phyloP scores from a whole-genome alignment of 2,797 vertebrate species.

The Scolopax bukidnonensis region DNA sequence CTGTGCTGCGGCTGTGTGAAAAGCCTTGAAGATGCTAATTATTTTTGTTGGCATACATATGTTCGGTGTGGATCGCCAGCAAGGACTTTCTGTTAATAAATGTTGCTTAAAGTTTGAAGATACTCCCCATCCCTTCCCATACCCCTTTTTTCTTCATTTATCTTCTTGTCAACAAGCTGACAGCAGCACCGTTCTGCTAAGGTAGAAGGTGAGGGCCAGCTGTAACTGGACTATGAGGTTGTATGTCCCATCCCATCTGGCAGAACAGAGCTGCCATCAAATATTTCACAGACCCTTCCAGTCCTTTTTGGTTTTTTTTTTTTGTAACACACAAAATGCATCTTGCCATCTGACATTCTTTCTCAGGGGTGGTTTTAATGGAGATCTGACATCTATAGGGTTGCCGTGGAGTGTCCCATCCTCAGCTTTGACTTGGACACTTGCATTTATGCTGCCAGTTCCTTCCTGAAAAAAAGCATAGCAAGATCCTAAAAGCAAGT shows the following conservation, averaged over 20 bases:
- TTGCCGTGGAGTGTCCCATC: not conserved
- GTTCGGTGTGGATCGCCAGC: constrained; percentile 8
- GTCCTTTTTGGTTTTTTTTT: not conserved
- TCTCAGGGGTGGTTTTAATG: not conserved
- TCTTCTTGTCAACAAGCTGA: not conserved
- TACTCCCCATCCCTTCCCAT: not conserved
- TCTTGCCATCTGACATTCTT: not conserved
- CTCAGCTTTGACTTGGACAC: not conserved
- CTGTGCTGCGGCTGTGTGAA: constrained; percentile 35
- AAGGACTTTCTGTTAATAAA: not conserved
- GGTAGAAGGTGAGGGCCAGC: not conserved
- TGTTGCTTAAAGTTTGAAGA: not conserved
- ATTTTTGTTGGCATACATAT: constrained; percentile 52
- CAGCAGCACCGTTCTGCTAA: not conserved
- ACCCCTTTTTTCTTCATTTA: not conserved
- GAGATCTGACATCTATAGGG: not conserved
- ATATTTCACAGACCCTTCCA: not conserved
- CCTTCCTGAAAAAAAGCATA: not conserved
- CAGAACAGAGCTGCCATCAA: not conserved
- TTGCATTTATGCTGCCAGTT: not conserved
- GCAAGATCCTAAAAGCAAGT: not conserved
- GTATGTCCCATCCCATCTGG: not conserved
- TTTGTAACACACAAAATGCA: not conserved
- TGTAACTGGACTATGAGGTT: not conserved
- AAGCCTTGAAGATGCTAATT: constrained; percentile 64